These are phyloP conservation scores for Acleris cristana DNA, from an alignment of 2,888 invertebrate species.

Conservation along the genomic window DNA sequence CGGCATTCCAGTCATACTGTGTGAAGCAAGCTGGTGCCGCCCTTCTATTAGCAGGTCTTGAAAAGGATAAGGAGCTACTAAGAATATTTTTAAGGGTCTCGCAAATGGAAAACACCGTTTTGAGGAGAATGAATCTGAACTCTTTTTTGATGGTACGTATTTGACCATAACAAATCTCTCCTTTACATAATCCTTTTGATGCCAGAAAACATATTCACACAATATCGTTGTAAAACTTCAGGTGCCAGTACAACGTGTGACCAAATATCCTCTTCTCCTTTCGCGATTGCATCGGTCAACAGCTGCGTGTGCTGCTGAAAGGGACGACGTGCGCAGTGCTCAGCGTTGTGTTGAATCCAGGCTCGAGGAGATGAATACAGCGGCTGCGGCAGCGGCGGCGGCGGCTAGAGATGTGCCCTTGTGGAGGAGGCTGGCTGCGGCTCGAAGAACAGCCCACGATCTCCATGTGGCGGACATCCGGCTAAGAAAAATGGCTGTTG, in stretches of 20 bases:
- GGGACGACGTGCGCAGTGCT: constrained; percentile 92
- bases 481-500: constrained; percentile 95
- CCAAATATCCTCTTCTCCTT: constrained; percentile 96
- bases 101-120: constrained; percentile 97
- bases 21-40: constrained; percentile 96
- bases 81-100: constrained; percentile 97
- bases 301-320: constrained; percentile 91
- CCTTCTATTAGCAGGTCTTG: constrained; percentile 92
- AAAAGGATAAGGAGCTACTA: constrained; percentile 96
- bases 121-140: constrained; percentile 97
- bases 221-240: constrained; percentile 54
- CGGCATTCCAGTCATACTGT: constrained; percentile 97
- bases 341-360: constrained; percentile 97
- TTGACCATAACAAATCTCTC: too few relatives aligned
- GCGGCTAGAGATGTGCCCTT: constrained; percentile 94
- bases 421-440: constrained; percentile 94
- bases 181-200: too few relatives aligned
- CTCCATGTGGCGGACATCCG: constrained; percentile 95
- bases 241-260: constrained; percentile 98
- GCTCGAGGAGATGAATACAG: constrained; percentile 96
- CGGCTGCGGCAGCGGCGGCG: constrained; percentile 95
- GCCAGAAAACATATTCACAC: not conserved
- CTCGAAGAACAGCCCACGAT: constrained; percentile 90
- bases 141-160: constrained; percentile 95
- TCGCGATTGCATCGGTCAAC: constrained; percentile 96